These are phyloP conservation scores for Anolis sagrei DNA, from an alignment of 2,113 vertebrate genomes.

Conservation along the genomic window DNA sequence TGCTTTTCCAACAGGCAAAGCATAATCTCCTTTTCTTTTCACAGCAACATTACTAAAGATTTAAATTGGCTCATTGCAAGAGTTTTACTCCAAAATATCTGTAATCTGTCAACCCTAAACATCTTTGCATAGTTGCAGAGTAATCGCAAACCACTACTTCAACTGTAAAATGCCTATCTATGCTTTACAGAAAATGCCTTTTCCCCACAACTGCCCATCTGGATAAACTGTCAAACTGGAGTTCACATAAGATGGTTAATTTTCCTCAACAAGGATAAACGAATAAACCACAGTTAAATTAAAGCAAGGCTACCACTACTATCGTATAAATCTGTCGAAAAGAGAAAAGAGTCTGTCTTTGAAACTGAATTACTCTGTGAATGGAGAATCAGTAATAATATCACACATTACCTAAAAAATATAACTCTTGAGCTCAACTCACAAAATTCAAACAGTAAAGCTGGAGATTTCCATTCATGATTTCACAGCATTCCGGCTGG, in stretches of 20 bases:
- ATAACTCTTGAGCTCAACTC: not conserved
- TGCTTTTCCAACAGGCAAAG: constrained; percentile 27
- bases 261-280: not conserved
- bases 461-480: not conserved
- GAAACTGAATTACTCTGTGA: not conserved
- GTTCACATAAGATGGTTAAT: constrained; percentile 30
- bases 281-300: not conserved
- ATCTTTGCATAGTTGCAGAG: constrained; percentile 32
- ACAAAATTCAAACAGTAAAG: not conserved
- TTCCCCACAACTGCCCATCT: constrained; percentile 33
- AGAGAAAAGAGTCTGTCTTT: not conserved
- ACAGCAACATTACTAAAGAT: not conserved
- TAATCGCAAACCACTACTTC: not conserved
- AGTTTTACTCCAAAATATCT: not conserved
- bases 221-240: constrained; percentile 22
- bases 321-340: not conserved
- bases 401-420: not conserved
- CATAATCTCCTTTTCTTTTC: not conserved
- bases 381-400: not conserved
- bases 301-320: not conserved
- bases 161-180: not conserved
- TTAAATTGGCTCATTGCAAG: constrained; percentile 33
- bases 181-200: constrained; percentile 37
- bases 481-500: not conserved
- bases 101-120: constrained; percentile 9